These are phyloP conservation scores for Nipponia nippon DNA, from an alignment of 2,113 vertebrate species.

Conservation along the genomic window DNA sequence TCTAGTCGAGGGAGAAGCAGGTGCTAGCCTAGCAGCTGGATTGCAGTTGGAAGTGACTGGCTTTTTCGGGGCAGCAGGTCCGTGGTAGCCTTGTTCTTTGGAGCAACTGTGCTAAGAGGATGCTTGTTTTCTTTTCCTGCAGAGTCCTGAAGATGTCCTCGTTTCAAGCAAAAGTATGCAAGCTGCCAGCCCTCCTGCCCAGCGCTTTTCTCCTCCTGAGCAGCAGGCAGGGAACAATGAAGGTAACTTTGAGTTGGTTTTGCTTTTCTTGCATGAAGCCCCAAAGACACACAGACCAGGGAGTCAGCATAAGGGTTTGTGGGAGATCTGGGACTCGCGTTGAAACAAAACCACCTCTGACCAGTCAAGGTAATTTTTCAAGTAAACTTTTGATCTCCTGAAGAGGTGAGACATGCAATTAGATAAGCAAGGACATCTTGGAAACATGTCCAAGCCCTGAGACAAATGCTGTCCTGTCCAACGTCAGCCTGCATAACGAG, in stretches of 20 bases:
- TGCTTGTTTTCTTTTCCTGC: not conserved
- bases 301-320: not conserved
- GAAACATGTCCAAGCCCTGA: not conserved
- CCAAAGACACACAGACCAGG: not conserved
- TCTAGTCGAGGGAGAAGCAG: not conserved
- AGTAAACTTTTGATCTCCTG: too few species aligned
- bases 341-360: not conserved
- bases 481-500: rapidly evolving
- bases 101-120: not conserved
- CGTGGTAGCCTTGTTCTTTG: not conserved
- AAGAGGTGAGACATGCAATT: not conserved
- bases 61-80: not conserved
- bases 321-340: not conserved
- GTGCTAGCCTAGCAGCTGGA: not conserved
- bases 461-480: too few species aligned
- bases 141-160: not conserved
- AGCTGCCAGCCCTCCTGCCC: not conserved
- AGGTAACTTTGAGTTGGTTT: not conserved
- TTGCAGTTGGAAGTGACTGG: not conserved
- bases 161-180: not conserved
- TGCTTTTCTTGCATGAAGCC: not conserved
- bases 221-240: not conserved
- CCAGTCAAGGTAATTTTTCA: not conserved
- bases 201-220: not conserved
- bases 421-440: too few species aligned